Conservation (phyloP, 2,797 vertebrate genomes). For the Tolypeutes matacus region DNA sequence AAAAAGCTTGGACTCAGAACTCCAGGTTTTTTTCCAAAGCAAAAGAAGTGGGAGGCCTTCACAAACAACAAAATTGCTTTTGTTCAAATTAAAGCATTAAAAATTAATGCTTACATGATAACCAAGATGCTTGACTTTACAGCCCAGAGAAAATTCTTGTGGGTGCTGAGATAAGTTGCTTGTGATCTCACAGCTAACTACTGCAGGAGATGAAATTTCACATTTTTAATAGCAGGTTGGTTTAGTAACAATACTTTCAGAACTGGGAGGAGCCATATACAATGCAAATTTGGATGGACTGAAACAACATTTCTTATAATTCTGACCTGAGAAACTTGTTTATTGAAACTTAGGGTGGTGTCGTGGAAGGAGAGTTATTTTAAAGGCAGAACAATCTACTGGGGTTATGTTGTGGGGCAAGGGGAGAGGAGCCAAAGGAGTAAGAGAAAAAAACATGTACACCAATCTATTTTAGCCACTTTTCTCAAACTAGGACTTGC, state of each 20-base stretch:
- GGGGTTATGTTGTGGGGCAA: not conserved
- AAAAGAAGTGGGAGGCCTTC: slow-evolving; percentile 34
- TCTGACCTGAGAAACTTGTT: slow-evolving; percentile 40
- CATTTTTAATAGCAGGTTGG: not conserved
- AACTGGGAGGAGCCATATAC: not conserved
- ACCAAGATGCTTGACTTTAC: slow-evolving; percentile 65
- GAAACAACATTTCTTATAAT: not conserved
- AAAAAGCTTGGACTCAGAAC: not conserved
- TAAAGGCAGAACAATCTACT: slow-evolving; percentile 27
- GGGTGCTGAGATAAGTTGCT: slow-evolving; percentile 61
- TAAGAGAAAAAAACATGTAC: not conserved
- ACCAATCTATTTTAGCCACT: not conserved
- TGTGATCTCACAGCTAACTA: slow-evolving; percentile 60
- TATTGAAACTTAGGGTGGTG: not conserved
- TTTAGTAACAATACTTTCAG: slow-evolving; percentile 60
- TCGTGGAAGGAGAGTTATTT: not conserved
- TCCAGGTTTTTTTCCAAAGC: slow-evolving; percentile 37
- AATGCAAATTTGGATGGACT: slow-evolving; percentile 34
- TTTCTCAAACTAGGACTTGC: slow-evolving; percentile 35
- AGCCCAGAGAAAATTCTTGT: slow-evolving; percentile 55
- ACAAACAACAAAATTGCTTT: slow-evolving; percentile 69
- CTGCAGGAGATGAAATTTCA: slow-evolving; percentile 71
- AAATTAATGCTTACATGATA: slow-evolving; percentile 57
- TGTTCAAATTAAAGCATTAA: slow-evolving; percentile 55
- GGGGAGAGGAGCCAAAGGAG: not conserved